A percentile compares a stretch with the other conserved stretches of the same genome.
Conservation (phyloP, 1,140 invertebrate species). For the Brachionus calyciflorus region DNA sequence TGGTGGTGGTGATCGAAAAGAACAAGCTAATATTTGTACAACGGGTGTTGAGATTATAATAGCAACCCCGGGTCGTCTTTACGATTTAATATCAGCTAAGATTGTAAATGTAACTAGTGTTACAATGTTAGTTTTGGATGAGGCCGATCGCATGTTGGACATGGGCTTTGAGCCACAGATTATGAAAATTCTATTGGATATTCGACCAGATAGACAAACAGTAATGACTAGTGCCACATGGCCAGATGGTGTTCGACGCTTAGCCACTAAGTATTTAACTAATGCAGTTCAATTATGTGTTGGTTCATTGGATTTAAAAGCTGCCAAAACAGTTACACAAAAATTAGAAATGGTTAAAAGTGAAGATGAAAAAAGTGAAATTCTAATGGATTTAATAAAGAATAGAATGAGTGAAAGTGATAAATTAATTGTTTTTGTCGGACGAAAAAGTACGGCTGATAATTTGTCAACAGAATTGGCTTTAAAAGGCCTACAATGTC, state of each 20-base stretch:
- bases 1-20: slow-evolving; percentile 73
- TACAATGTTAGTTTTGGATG: slow-evolving; percentile 69
- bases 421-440: slow-evolving; percentile 83
- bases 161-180: slow-evolving; percentile 86
- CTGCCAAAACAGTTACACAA: slow-evolving; percentile 78
- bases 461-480: slow-evolving; percentile 75
- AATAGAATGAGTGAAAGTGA: slow-evolving; percentile 68
- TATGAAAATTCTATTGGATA: slow-evolving; percentile 72
- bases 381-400: slow-evolving; percentile 65
- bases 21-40: slow-evolving; percentile 71
- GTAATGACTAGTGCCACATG: slow-evolving; percentile 87
- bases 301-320: slow-evolving; percentile 76
- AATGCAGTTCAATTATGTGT: slow-evolving; percentile 84
- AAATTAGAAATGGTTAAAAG: slow-evolving; percentile 68
- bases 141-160: slow-evolving; percentile 77
- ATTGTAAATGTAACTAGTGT: slow-evolving; percentile 57
- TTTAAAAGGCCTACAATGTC: slow-evolving; percentile 67
- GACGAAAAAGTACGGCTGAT: slow-evolving; percentile 73
- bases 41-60: slow-evolving; percentile 81
- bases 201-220: slow-evolving; percentile 72
- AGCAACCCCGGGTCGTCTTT: slow-evolving; percentile 81
- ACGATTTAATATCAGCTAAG: slow-evolving; percentile 69
- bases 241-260: slow-evolving; percentile 74
- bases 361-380: slow-evolving; percentile 70
- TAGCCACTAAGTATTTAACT: slow-evolving; percentile 79